A percentile compares a stretch with the other conserved stretches of the same genome.
Conservation (phyloP, 2,797 vertebrate genomes). For the Dermochelys coriacea region DNA sequence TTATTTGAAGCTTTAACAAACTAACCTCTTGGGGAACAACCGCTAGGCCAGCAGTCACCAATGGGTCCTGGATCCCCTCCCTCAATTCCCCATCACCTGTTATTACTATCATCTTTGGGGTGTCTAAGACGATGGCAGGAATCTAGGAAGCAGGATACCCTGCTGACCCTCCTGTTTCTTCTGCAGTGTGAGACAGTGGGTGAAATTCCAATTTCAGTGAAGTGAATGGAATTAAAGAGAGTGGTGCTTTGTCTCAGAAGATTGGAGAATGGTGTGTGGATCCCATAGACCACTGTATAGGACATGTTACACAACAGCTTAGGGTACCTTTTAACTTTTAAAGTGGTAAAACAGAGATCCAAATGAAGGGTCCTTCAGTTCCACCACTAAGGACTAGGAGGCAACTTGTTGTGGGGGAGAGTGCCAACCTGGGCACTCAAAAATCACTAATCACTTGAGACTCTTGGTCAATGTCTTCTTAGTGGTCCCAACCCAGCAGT, state of each 20-base stretch:
- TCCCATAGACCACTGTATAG: not conserved
- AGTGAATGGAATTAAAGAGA: not conserved
- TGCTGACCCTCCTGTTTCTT: not conserved
- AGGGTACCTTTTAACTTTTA: not conserved
- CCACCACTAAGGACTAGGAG: too few species aligned
- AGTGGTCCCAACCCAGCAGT: not conserved
- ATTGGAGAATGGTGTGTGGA: not conserved
- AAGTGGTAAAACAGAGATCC: not conserved
- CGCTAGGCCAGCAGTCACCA: not conserved
- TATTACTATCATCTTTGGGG: not conserved
- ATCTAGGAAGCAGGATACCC: not conserved
- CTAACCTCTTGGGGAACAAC: not conserved
- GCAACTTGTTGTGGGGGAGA: not conserved
- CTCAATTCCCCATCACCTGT: not conserved
- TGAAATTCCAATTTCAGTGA: not conserved
- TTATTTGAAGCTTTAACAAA: not conserved
- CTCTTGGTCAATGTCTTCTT: not conserved
- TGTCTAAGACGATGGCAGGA: not conserved
- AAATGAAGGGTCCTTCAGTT: not conserved
- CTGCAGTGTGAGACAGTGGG: not conserved
- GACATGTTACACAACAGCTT: not conserved
- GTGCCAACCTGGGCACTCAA: not conserved
- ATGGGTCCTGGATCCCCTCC: not conserved
- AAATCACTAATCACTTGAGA: not conserved
- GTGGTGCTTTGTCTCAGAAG: not conserved